phyloP scores from a whole-genome alignment of 2,113 vertebrate genomes.

The Chaetops frenatus region DNA sequence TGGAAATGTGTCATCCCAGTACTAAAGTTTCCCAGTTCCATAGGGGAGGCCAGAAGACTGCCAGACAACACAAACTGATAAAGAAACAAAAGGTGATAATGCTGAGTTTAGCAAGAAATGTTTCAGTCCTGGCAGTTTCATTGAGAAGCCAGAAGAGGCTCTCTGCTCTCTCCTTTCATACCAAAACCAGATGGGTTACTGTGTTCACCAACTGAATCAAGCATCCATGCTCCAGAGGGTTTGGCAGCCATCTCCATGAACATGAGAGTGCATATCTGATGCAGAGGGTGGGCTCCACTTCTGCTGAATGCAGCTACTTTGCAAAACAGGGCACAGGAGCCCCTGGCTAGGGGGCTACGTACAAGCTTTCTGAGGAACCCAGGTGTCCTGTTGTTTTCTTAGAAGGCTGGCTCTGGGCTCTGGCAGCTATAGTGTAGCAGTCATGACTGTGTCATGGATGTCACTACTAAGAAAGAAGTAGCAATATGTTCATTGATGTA shows the following conservation, averaged over 20 bases:
- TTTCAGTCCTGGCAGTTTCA: neutral
- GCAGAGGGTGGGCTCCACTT: neutral
- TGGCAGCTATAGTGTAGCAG: accelerated
- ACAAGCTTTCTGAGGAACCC: neutral
- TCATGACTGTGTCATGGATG: neutral
- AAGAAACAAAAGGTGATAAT: neutral
- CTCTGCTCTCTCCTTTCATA: neutral
- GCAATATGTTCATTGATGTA: neutral
- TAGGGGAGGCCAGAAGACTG: neutral
- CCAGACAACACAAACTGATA: neutral
- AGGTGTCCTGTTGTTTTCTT: neutral
- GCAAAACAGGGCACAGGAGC: neutral
- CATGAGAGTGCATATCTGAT: neutral
- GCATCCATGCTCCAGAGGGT: neutral
- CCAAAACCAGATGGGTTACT: neutral
- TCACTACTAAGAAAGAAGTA: neutral
- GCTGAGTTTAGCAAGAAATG: neutral
- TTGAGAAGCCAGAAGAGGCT: neutral
- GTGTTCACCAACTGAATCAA: neutral
- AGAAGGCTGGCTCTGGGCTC: neutral
- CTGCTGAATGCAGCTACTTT: neutral
- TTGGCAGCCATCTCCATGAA: neutral
- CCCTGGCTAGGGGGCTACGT: neutral
- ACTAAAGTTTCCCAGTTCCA: neutral
- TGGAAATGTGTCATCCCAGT: neutral